Evolutionary conservation across 1,140 invertebrate genomes (phyloP), one percentile per base, ranked within the genome.

Genomic region (Halesus radiatus): DNA sequence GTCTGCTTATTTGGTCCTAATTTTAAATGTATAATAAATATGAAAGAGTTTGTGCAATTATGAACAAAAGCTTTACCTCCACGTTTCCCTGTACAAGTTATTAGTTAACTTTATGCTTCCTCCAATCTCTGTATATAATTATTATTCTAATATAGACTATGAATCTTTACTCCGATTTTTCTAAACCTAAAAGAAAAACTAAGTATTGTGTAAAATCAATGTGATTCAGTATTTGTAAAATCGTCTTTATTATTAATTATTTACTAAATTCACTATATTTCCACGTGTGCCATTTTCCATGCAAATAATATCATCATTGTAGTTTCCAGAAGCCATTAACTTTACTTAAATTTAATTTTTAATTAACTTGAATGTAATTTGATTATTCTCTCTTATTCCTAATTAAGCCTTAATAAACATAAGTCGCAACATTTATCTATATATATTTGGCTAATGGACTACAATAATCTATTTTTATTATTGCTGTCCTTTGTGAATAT

Each of bases 221-320:
- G 68, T 72, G 68, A 72, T 72, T 72, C 68, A 72, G 45, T 50
- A 66, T n/a, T 66, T 72, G 18, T 72, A 52, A 72, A 72, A 72
- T 60, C 23, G 23, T 60, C 37, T 45, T 45, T 45, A 45, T 45
- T 13, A 45, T 45, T 56, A 56, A n/a, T 56, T 56, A 56, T 18
- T 56, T 56, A n/a, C n/a, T 22, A 56, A 22, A 56, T 18, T n/a
- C 54, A 7, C 20, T 56, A 56, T 56, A 54, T 20, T 58, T 60
- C 56, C 18, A 60, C 18, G 20, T 23, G 56, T 60, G 56, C 56
- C 56, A 60, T 60, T 60, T 60, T 23, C 20, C 23, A 60, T 60
- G n/a, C 54, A 56, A 56, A 56, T 18, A 60, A 22, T 60, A 18
- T 60, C 18, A 60, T 45, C 37, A 45, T 45, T 23, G 56, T 56